Evolutionary conservation across 2,797 vertebrate species (phyloP).

Genomic region (Microctenopoma lineatum): DNA sequence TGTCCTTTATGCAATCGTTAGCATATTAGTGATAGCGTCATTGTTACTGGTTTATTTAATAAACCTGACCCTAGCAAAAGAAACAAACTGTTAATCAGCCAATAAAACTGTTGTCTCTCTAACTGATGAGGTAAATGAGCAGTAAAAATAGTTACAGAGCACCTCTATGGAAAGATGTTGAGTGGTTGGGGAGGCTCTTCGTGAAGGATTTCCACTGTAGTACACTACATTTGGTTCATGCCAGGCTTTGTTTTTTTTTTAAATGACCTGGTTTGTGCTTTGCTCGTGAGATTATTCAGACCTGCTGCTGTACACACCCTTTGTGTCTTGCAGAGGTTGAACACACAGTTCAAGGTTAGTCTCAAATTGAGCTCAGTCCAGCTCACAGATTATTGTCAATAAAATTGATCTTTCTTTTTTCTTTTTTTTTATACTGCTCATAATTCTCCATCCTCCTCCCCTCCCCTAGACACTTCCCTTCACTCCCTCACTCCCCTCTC

Average conservation of each 20-base stretch:
- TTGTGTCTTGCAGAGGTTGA: conserved; percentile 55
- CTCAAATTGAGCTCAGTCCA: conserved; percentile 57
- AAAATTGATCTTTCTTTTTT: conserved; percentile 71
- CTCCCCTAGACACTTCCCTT: conserved; percentile 50
- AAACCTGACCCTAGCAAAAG: too few species aligned
- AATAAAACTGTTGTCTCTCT: not conserved
- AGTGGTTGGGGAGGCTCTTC: too few species aligned
- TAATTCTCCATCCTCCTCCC: conserved; percentile 50
- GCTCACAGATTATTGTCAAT: conserved; percentile 80
- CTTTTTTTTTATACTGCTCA: conserved; percentile 32
- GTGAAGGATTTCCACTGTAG: not conserved
- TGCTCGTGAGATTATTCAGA: conserved; percentile 41
- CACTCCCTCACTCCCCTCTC: conserved; percentile 65
- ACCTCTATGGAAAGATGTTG: too few species aligned
- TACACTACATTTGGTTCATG: conserved; percentile 22
- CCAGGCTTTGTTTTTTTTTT: not conserved
- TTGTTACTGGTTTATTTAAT: too few species aligned
- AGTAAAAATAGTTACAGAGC: not conserved
- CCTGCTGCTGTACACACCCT: conserved; percentile 39
- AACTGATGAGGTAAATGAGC: not conserved
- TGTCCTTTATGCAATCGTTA: conserved; percentile 23
- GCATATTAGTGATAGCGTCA: conserved; percentile 3
- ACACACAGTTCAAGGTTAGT: conserved; percentile 77
- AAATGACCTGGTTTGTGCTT: conserved; percentile 35
- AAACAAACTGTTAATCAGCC: too few species aligned